A percentile compares a stretch with the other conserved stretches of the same genome.
phyloP scores from a whole-genome alignment of 2,797 vertebrate genomes.

The Myotis findleyi region DNA sequence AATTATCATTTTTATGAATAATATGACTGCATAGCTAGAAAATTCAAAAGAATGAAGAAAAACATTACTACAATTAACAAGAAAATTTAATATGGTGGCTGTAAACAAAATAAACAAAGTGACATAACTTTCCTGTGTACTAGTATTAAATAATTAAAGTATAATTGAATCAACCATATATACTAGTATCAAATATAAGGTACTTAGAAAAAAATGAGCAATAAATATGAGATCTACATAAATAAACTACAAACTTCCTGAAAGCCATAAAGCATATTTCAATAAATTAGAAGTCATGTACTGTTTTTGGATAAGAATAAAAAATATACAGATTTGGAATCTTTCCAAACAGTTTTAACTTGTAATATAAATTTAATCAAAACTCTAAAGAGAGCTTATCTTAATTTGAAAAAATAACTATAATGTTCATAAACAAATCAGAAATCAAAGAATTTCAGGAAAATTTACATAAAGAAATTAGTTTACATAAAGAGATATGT shows the following conservation, averaged over 20 bases:
- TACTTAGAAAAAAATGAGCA: not conserved
- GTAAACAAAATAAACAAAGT: not conserved
- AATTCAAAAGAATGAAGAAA: not conserved
- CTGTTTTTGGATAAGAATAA: not conserved
- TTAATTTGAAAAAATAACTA: not conserved
- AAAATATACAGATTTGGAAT: not conserved
- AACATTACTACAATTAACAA: constrained; percentile 27
- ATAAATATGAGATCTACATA: not conserved
- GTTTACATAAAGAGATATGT: not conserved
- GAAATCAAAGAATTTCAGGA: not conserved
- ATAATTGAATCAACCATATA: not conserved
- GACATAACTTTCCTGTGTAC: not conserved
- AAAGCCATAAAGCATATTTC: not conserved
- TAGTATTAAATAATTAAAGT: not conserved
- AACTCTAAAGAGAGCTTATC: not conserved
- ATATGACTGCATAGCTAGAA: not conserved
- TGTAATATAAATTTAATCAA: not conserved
- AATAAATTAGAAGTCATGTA: not conserved
- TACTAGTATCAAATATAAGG: not conserved
- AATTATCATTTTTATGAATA: not conserved
- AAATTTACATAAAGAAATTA: not conserved
- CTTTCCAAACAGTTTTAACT: not conserved
- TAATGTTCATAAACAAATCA: not conserved
- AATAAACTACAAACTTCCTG: not conserved
- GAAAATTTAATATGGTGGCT: not conserved